phyloP scores from a whole-genome alignment of 2,797 vertebrate genomes.

The Microcaecilia unicolor region DNA sequence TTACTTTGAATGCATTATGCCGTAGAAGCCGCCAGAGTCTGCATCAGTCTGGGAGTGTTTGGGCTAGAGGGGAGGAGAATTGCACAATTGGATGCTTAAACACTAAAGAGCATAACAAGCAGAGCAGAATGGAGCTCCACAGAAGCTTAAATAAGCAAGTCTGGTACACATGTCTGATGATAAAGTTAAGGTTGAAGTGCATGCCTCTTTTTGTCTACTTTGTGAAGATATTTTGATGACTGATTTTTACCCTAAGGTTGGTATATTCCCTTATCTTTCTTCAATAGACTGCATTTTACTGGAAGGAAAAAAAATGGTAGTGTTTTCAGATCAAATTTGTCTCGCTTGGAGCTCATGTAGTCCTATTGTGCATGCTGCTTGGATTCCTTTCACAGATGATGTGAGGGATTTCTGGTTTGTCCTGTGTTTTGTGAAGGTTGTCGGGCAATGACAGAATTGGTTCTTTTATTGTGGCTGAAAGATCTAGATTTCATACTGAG shows the following conservation, averaged over 20 bases:
- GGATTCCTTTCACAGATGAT: too few relatives aligned
- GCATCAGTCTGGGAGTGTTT: slow-evolving; percentile 30
- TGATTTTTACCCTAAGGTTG: slow-evolving; percentile 13
- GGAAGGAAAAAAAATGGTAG: too few relatives aligned
- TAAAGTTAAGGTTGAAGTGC: slow-evolving; percentile 14
- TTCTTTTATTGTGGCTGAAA: too few relatives aligned
- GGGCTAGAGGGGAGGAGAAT: slow-evolving; percentile 28
- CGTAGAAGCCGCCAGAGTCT: slow-evolving; percentile 38
- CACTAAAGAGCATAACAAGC: slow-evolving; percentile 19
- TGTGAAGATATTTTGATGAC: slow-evolving; percentile 11
- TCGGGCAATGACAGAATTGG: too few relatives aligned
- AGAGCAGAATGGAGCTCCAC: slow-evolving; percentile 20
- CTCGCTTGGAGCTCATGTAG: too few relatives aligned
- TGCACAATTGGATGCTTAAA: slow-evolving; percentile 26
- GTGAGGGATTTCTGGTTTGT: too few relatives aligned
- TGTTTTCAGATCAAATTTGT: too few relatives aligned
- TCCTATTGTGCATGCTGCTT: too few relatives aligned
- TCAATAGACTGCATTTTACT: too few relatives aligned
- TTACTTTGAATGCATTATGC: slow-evolving; percentile 44
- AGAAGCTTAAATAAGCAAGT: slow-evolving; percentile 13
- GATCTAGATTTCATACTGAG: too few relatives aligned
- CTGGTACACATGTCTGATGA: slow-evolving; percentile 11
- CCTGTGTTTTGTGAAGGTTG: too few relatives aligned
- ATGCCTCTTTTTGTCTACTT: background rate
- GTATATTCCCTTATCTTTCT: slow-evolving; percentile 13